Conservation (phyloP, 2,113 vertebrate species). For the Eolophus roseicapilla region DNA sequence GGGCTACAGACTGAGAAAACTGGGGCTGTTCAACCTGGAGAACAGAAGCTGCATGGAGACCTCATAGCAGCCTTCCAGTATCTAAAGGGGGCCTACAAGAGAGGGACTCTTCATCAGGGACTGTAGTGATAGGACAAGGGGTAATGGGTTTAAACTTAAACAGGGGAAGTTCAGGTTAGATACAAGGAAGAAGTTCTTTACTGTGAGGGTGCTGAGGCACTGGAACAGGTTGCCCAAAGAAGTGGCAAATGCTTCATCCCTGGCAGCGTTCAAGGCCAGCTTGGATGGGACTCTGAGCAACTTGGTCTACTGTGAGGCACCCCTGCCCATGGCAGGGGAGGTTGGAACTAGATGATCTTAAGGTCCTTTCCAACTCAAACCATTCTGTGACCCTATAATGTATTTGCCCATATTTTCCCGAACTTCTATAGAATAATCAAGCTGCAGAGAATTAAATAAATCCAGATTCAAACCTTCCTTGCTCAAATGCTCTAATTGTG, state of each 20-base stretch:
- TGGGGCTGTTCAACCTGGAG: background rate
- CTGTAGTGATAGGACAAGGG: background rate
- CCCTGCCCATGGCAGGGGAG: background rate
- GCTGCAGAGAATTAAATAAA: background rate
- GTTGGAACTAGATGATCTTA: background rate
- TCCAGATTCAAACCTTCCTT: background rate
- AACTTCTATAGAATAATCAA: background rate
- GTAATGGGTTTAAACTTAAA: background rate
- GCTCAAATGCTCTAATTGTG: rapidly evolving
- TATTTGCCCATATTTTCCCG: background rate
- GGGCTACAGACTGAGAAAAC: background rate
- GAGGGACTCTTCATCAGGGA: background rate
- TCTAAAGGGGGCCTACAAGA: background rate
- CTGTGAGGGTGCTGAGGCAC: background rate
- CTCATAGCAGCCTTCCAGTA: background rate
- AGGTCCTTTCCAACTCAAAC: background rate
- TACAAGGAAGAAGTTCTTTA: background rate
- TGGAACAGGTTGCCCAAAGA: background rate
- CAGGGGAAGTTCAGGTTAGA: background rate
- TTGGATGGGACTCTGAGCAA: background rate
- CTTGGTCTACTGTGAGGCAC: background rate
- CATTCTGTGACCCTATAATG: background rate
- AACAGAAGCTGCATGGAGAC: background rate
- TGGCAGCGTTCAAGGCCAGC: background rate
- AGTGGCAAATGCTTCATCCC: background rate